A percentile compares a stretch with the other conserved stretches of the same genome.
These are phyloP conservation scores for Lutraria lutraria DNA, from an alignment of 2,888 invertebrate species.

Conservation along the genomic window DNA sequence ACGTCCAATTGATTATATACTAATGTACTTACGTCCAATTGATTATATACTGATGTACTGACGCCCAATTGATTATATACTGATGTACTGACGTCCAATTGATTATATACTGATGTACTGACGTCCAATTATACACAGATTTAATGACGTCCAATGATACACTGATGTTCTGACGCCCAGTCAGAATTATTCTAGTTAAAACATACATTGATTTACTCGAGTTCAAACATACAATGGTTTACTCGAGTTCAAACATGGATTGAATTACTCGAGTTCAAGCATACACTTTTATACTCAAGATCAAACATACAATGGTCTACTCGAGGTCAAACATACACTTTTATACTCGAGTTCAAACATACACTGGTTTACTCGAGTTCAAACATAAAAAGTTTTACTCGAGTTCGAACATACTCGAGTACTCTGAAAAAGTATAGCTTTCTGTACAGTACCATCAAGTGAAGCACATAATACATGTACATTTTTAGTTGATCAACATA, in stretches of 20 bases:
- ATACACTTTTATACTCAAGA: neutral
- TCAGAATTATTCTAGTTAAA: neutral
- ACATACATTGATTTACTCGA: neutral
- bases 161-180: too few relatives aligned
- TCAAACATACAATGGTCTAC: neutral
- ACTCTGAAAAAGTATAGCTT: too few relatives aligned
- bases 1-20: neutral
- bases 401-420: neutral
- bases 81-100: neutral
- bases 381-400: neutral
- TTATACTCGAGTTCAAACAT: neutral
- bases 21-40: neutral
- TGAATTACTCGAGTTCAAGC: neutral
- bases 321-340: neutral
- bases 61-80: neutral
- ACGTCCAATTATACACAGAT: neutral
- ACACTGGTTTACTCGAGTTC: neutral
- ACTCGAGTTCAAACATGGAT: neutral
- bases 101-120: neutral
- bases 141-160: neutral
- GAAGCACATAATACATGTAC: too few relatives aligned
- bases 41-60: neutral
- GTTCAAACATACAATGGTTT: neutral
- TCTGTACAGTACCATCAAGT: too few relatives aligned
- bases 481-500: too few relatives aligned